These are phyloP conservation scores for Leptoteleia sp. DNA, from an alignment of 1,140 invertebrate genomes.

Conservation along the genomic window DNA sequence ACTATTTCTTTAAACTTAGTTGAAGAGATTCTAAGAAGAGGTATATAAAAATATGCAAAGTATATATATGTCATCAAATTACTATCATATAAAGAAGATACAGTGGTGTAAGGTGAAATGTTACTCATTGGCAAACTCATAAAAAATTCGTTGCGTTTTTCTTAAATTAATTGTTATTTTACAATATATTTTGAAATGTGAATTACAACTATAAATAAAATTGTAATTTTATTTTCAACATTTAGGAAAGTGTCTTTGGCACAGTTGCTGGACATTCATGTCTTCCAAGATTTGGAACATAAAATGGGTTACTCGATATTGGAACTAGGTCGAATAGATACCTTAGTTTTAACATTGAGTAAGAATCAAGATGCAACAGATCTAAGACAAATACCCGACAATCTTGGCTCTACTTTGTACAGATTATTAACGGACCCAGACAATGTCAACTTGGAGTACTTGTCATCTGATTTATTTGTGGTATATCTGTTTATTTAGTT, in stretches of 20 bases:
- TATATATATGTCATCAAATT: too few relatives aligned
- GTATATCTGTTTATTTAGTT: conserved; percentile 60
- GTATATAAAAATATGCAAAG: too few relatives aligned
- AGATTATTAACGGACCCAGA: conserved; percentile 85
- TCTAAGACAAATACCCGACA: conserved; percentile 82
- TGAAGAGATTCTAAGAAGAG: too few relatives aligned
- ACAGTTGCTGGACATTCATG: conserved; percentile 83
- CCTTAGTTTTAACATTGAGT: conserved; percentile 81
- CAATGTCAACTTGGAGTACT: conserved; percentile 83
- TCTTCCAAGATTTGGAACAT: conserved; percentile 82
- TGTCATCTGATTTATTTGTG: conserved; percentile 83
- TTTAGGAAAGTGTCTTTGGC: conserved; percentile 74
- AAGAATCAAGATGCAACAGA: conserved; percentile 81
- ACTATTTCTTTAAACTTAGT: too few relatives aligned
- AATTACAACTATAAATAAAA: too few relatives aligned
- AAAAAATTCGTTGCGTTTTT: too few relatives aligned
- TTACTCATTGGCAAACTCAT: too few relatives aligned
- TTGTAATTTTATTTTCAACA: too few relatives aligned
- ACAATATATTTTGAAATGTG: too few relatives aligned
- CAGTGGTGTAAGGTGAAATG: too few relatives aligned
- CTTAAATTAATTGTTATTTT: too few relatives aligned
- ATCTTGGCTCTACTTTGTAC: conserved; percentile 84
- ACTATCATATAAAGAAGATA: too few relatives aligned
- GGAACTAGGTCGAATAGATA: conserved; percentile 85
- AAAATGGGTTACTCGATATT: conserved; percentile 83